Conservation (phyloP, 2,113 vertebrate genomes). For the Lucifuga dentata region DNA sequence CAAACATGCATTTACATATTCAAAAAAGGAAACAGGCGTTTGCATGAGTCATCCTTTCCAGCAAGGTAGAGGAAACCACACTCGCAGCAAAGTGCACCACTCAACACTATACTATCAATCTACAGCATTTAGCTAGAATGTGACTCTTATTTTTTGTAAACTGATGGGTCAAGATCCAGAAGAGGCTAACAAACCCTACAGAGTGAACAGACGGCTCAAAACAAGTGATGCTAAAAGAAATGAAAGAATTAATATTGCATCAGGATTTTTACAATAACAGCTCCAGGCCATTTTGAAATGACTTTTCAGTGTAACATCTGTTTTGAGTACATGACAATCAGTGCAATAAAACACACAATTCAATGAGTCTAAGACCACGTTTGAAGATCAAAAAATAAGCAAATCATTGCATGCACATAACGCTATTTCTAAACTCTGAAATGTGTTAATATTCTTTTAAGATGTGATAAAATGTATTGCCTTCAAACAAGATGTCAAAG, state of each 20-base stretch:
- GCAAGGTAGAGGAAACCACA: constrained; percentile 57
- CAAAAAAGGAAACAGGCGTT: constrained; percentile 63
- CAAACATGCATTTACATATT: constrained; percentile 73
- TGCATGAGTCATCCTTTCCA: constrained; percentile 71
- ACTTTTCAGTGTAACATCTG: constrained; percentile 58
- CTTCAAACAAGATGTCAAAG: no score
- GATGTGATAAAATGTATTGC: not conserved
- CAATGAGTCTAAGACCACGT: constrained; percentile 30
- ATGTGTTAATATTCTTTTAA: constrained; percentile 6
- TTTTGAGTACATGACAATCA: constrained; percentile 49
- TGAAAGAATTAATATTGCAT: constrained; percentile 32
- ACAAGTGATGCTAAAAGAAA: constrained; percentile 15
- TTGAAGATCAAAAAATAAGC: constrained; percentile 39
- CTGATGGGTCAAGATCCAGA: no score
- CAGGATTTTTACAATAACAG: constrained; percentile 41
- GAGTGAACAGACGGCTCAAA: not conserved
- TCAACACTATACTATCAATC: constrained; percentile 2
- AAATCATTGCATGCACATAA: constrained; percentile 38
- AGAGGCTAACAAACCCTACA: not conserved
- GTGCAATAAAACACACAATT: constrained; percentile 42
- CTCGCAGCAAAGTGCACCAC: constrained; percentile 1
- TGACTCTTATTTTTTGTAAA: no score
- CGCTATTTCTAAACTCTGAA: not conserved
- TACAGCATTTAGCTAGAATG: constrained; percentile 2
- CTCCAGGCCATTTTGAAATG: constrained; percentile 61